These are phyloP conservation scores for Hycleus cichorii DNA, from an alignment of 1,140 invertebrate species.

Conservation along the genomic window DNA sequence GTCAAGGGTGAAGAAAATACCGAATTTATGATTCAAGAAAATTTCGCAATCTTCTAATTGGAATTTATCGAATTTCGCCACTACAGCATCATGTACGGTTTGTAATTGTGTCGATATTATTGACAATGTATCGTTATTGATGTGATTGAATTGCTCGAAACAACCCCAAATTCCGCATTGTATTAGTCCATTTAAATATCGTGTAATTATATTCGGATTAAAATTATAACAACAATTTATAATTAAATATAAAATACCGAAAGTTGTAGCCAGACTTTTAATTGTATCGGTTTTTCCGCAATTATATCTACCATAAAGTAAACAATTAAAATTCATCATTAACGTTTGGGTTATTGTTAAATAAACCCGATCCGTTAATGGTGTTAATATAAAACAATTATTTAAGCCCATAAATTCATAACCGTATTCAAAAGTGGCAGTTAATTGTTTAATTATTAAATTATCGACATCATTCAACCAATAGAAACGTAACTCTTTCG, in stretches of 20 bases:
- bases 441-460: slow-evolving; percentile 75
- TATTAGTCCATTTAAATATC: slow-evolving; percentile 67
- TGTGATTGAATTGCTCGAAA: slow-evolving; percentile 89
- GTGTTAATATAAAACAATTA: slow-evolving; percentile 82
- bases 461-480: slow-evolving; percentile 79
- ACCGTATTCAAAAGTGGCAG: slow-evolving; percentile 79
- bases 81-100: slow-evolving; percentile 75
- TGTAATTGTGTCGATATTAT: slow-evolving; percentile 87
- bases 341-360: slow-evolving; percentile 86
- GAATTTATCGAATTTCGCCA: slow-evolving; percentile 64
- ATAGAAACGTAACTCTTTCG: slow-evolving; percentile 86
- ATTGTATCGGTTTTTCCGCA: slow-evolving; percentile 90
- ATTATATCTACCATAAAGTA: slow-evolving; percentile 72
- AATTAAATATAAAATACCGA: slow-evolving; percentile 79
- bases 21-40: slow-evolving; percentile 71
- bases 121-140: slow-evolving; percentile 80
- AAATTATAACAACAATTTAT: slow-evolving; percentile 90
- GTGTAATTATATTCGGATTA: slow-evolving; percentile 81
- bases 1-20: slow-evolving; percentile 93
- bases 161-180: slow-evolving; percentile 81
- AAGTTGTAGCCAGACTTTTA: slow-evolving; percentile 82
- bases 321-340: slow-evolving; percentile 81
- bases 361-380: slow-evolving; percentile 85
- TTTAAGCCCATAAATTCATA: slow-evolving; percentile 94
- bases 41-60: slow-evolving; percentile 83